Evolutionary conservation across 2,888 invertebrate species (phyloP), one percentile per base, ranked within the genome.

Genomic region (Netelia inedita): DNA sequence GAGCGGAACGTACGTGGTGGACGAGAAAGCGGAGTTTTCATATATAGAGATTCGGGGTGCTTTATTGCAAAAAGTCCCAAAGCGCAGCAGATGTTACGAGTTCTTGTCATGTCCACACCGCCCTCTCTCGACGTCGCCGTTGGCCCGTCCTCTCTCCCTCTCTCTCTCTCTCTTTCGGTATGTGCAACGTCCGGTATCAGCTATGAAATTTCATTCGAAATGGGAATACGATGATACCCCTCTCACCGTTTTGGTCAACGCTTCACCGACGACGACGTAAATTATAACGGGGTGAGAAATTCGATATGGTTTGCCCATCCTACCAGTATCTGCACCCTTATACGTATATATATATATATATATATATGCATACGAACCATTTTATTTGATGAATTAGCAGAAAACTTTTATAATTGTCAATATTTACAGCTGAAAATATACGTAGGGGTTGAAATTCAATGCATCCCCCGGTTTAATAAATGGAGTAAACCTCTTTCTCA

Each of bases 1-100:
- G 69, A 71, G 81, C 87, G 75, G 82, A 80, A 71, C 76, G 76
- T n/a, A 53, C 63, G 73, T 79, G 80, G 28, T 28, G 28, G 28
- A 28, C 28, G 72, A 81, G 65, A 81, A 82, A 74, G 63, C 28
- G 19, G 63, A 61, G 81, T 74, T 85, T 79, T 69, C 74, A 78
- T 74, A 79, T 65, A 82, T 69, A 85, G 82, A 75, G 71, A 46
- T 53, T 35, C 71, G 75, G 16, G 86, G 87, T 88, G 90, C 91
- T 92, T 92, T 92, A 93, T 93, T 92, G 91, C 92, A 92, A 93
- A 93, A 93, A 92, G 74, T 84, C 88, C 88, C 89, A 89, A 89
- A 89, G 90, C 89, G 90, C 91, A 89, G 92, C 92, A 92, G 92
- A 92, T 93, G 93, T 91, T 91, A 90, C 92, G 90, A 83, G 89